Conservation (phyloP, 2,888 invertebrate species). For the Oscheius sp. region DNA sequence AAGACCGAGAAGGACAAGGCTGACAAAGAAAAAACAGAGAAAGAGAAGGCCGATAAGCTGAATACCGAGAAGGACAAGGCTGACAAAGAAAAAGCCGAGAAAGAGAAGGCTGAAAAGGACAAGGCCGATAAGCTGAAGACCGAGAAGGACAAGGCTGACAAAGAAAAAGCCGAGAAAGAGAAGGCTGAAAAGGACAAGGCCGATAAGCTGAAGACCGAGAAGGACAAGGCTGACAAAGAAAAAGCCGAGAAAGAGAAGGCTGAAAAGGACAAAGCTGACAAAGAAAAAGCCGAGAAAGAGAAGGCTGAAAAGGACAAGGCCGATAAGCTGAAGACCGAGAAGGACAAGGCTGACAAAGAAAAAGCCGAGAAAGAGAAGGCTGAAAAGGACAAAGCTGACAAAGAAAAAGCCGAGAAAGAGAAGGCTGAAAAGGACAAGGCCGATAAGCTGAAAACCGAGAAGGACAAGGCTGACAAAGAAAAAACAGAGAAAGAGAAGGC, state of each 20-base stretch:
- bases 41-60: background rate
- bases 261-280: background rate
- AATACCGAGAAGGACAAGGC: background rate
- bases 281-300: conserved; percentile 1
- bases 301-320: conserved; percentile 2
- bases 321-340: background rate
- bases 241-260: background rate
- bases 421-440: background rate
- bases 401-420: background rate
- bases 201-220: background rate
- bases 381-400: background rate
- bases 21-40: background rate
- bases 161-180: background rate
- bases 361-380: background rate
- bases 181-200: background rate
- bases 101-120: too few relatives aligned
- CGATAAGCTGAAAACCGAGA: background rate
- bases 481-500: background rate
- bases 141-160: background rate
- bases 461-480: background rate
- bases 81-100: background rate
- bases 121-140: background rate
- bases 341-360: background rate
- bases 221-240: background rate
- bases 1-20: background rate